Evolutionary conservation across 2,113 vertebrate genomes (phyloP).

Genomic region (Opisthocomus hoazin): DNA sequence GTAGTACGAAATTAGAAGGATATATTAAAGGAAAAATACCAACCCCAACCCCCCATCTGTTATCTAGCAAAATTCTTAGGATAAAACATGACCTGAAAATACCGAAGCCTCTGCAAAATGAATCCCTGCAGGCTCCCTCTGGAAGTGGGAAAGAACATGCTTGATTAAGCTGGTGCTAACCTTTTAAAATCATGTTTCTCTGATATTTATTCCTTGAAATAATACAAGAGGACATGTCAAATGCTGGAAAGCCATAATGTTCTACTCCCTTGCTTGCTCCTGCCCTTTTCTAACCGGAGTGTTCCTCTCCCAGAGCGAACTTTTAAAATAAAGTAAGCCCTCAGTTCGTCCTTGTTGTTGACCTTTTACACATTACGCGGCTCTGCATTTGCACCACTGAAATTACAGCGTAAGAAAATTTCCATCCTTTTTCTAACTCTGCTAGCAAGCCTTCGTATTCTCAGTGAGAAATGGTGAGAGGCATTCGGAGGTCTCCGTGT

Average conservation of each 20-base stretch:
- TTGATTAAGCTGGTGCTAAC: conserved; percentile 44
- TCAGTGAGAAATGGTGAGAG: background rate
- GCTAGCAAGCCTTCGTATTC: background rate
- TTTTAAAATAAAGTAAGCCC: background rate
- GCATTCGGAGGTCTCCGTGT: background rate
- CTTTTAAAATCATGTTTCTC: conserved; percentile 32
- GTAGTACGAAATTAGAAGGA: background rate
- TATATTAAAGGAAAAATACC: background rate
- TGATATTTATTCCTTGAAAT: conserved; percentile 47
- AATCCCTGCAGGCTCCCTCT: conserved; percentile 15
- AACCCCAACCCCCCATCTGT: background rate
- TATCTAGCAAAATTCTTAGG: background rate
- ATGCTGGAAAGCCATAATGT: background rate
- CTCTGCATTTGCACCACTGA: background rate
- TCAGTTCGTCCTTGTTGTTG: background rate
- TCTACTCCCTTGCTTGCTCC: background rate
- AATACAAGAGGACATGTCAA: conserved; percentile 28
- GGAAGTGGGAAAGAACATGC: conserved; percentile 18
- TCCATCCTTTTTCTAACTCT: background rate
- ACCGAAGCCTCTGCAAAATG: background rate
- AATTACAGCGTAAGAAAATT: background rate
- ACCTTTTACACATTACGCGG: background rate
- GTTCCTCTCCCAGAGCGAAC: conserved; percentile 1
- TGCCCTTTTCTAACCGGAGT: conserved; percentile 4
- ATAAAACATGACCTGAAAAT: conserved; percentile 3